Percentiles rank a stretch among this genome's conserved stretches.
Evolutionary conservation across 1,140 invertebrate species (phyloP).

Genomic region (Drosophila yakuba): DNA sequence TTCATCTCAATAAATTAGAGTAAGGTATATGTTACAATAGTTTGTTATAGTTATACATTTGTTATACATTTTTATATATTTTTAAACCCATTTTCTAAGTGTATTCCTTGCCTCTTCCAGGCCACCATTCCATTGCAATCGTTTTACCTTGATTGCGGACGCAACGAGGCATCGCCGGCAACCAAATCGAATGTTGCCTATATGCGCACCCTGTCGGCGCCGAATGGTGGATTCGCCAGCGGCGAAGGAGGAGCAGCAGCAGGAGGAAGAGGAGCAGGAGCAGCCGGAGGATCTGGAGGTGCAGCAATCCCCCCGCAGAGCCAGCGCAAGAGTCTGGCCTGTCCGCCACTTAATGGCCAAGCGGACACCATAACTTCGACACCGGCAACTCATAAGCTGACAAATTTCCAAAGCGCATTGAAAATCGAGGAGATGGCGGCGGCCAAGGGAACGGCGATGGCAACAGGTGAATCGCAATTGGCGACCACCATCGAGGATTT

Average conservation of each 20-base stretch:
- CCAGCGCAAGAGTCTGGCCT: slow-evolving; percentile 77
- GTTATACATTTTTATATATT: neutral
- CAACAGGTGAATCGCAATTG: slow-evolving; percentile 43
- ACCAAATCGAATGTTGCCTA: slow-evolving; percentile 73
- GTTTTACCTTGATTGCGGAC: slow-evolving; percentile 84
- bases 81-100: slow-evolving; percentile 17
- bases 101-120: slow-evolving; percentile 53
- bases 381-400: slow-evolving; percentile 75
- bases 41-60: too few relatives aligned
- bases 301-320: slow-evolving; percentile 13
- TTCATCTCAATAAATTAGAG: too few relatives aligned
- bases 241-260: neutral
- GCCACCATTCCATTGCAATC: slow-evolving; percentile 84
- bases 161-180: slow-evolving; percentile 56
- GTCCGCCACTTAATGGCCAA: slow-evolving; percentile 55
- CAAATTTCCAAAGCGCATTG: slow-evolving; percentile 82
- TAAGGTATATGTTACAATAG: too few relatives aligned
- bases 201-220: slow-evolving; percentile 81
- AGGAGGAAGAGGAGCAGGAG: slow-evolving; percentile 1
- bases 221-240: slow-evolving; percentile 37
- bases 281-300: slow-evolving; percentile 5
- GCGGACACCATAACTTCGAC: slow-evolving; percentile 49
- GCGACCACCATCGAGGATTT: slow-evolving; percentile 64
- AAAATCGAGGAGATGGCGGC: slow-evolving; percentile 79
- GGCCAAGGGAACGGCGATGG: slow-evolving; percentile 30